Base-by-base conservation (phyloP, 1,140 invertebrate genomes). In the Tetramorium parvispinum region DNA sequence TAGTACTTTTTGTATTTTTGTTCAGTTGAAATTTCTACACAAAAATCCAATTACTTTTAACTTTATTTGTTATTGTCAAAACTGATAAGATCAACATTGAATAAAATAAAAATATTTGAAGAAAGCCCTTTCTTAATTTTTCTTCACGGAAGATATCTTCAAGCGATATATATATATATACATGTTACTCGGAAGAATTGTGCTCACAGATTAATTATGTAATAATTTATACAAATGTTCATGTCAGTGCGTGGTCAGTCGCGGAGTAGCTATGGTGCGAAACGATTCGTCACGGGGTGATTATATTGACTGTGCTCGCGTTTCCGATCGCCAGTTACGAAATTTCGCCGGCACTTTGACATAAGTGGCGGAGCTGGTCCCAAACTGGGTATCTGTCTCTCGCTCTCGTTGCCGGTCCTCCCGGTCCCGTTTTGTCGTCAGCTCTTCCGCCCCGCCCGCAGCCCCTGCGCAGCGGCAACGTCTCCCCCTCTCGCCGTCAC, bases 261-360 rank as follows among this genome's bases (percentile, higher is more conserved):
- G 6, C 5, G 6, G 24, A 3, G 16, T 21, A 21, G 43, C 13
- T 61, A n/a, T n/a, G 13, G 71, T 49, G 40, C 70, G 40, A 10
- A 82, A 82, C 51, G 37, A 55, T 57, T 49, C 49, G 53, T 75
- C 53, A 18, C 43, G 6, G 40, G 18, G 3, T 21, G 49, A 40
- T 27, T 32, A 24, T 53, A 75, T 49, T 21, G 59, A 77, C 46
- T n/a, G 51, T 24, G 32, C 24, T 51, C 70, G 70, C 46, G 7
- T 83, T 82, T 27, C 40, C 13, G 68, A 83, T 70, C 75, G 46
- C 46, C n/a, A 5, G 10, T 86, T 81, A 61, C 77, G 63, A 86
- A 82, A 86, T 53, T 82, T 82, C 55, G n/a, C 49, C 21, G 13
- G 37, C 75, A 21, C 7, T 85, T 88, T 61, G 75, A 81, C 57